Percentiles rank a stretch among this genome's conserved stretches.
Evolutionary conservation across 2,113 vertebrate genomes (phyloP).

Genomic region (Thoracochromis brauschi): DNA sequence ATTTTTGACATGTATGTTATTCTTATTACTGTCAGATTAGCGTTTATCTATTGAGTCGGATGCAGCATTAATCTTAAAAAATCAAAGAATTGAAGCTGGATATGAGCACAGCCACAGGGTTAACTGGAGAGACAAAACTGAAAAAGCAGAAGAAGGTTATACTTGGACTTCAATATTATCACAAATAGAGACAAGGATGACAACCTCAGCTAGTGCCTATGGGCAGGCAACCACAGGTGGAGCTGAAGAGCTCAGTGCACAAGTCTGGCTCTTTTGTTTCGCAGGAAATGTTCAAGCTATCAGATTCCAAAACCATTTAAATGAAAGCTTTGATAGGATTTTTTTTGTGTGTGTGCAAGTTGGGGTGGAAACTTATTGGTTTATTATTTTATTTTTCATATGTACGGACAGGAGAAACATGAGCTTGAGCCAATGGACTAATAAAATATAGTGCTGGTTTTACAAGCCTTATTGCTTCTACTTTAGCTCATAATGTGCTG

Average conservation of each 20-base stretch:
- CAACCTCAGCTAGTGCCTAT: background rate
- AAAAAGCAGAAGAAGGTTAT: background rate
- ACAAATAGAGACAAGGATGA: background rate
- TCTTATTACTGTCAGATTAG: background rate
- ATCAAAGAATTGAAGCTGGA: background rate
- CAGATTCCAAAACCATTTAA: background rate
- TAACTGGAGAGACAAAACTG: background rate
- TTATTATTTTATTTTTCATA: background rate
- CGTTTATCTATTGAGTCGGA: background rate
- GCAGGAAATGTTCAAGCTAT: background rate
- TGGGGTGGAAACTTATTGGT: background rate
- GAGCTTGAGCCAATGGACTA: background rate
- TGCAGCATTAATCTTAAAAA: background rate
- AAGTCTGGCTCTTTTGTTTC: background rate
- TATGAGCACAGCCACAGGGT: background rate
- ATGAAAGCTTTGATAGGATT: background rate
- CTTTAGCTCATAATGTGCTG: background rate
- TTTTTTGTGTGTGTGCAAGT: background rate
- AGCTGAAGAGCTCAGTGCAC: background rate
- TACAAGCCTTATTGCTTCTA: background rate
- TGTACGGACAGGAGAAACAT: background rate
- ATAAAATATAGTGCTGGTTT: background rate
- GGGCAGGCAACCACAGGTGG: background rate
- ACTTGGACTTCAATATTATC: background rate
- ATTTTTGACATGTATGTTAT: background rate